phyloP scores from a whole-genome alignment of 2,888 invertebrate genomes.

The Tricholauxania praeusta region DNA sequence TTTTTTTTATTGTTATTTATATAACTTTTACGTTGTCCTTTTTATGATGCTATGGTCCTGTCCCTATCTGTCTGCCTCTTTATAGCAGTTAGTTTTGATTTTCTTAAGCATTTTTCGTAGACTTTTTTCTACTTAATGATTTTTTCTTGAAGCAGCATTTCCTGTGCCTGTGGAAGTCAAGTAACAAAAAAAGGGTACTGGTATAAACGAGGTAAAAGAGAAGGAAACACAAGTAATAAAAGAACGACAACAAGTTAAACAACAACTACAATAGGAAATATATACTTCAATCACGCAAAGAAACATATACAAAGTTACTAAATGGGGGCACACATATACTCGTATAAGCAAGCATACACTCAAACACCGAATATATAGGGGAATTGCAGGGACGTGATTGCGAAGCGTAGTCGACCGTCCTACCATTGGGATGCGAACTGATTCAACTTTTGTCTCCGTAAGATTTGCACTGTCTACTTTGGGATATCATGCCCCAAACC shows the following conservation, averaged over 20 bases:
- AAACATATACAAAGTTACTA: not conserved
- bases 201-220: slow-evolving; percentile 32
- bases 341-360: slow-evolving; percentile 26
- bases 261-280: not conserved
- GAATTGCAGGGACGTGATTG: slow-evolving; percentile 67
- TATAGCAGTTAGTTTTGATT: slow-evolving; percentile 11
- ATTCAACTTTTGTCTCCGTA: slow-evolving; percentile 53
- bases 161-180: slow-evolving; percentile 25
- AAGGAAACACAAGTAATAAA: slow-evolving; percentile 29
- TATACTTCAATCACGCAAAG: not conserved
- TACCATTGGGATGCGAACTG: slow-evolving; percentile 67
- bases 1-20: too few relatives aligned
- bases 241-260: slow-evolving; percentile 10
- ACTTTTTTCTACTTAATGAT: not conserved
- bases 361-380: slow-evolving; percentile 60
- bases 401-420: slow-evolving; percentile 65
- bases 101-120: not conserved
- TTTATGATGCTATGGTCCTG: too few relatives aligned
- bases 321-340: slow-evolving; percentile 24
- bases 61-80: too few relatives aligned
- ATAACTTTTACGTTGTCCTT: too few relatives aligned
- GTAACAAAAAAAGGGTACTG: slow-evolving; percentile 21
- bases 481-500: too few relatives aligned
- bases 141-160: not conserved
- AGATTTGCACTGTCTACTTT: not conserved